Conservation (phyloP, 2,888 invertebrate genomes). For the Hermaeophaga mercurialis region DNA sequence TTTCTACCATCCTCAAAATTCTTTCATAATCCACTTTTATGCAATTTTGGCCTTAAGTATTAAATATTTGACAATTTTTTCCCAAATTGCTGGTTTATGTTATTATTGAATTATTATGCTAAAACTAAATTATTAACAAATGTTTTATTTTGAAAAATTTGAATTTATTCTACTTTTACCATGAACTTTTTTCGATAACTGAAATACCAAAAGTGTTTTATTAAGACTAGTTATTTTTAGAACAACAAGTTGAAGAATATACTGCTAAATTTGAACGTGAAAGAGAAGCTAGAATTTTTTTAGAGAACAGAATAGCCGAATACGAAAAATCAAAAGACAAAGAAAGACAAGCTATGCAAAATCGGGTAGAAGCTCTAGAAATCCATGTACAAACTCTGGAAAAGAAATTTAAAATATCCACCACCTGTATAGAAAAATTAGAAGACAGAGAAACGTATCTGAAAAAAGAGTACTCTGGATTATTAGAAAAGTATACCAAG, state of each 20-base stretch:
- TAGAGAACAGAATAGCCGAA: conserved; percentile 1
- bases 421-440: neutral
- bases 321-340: neutral
- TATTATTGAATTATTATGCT: no score
- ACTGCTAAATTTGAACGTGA: neutral
- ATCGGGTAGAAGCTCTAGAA: conserved; percentile 5
- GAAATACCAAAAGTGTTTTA: no score
- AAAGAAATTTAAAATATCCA: conserved; percentile 1
- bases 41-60: no score
- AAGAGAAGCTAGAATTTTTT: neutral
- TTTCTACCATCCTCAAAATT: no score
- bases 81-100: no score
- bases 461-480: conserved; percentile 3
- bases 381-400: conserved; percentile 1
- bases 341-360: neutral
- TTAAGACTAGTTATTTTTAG: no score
- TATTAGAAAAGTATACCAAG: conserved; percentile 1
- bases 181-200: no score
- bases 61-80: no score
- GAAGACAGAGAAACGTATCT: conserved; percentile 1
- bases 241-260: neutral
- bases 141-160: no score
- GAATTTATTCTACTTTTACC: no score
- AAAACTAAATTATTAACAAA: no score
- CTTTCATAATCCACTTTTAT: no score